Conservation (phyloP, 2,113 vertebrate genomes). For the Delphinapterus leucas region DNA sequence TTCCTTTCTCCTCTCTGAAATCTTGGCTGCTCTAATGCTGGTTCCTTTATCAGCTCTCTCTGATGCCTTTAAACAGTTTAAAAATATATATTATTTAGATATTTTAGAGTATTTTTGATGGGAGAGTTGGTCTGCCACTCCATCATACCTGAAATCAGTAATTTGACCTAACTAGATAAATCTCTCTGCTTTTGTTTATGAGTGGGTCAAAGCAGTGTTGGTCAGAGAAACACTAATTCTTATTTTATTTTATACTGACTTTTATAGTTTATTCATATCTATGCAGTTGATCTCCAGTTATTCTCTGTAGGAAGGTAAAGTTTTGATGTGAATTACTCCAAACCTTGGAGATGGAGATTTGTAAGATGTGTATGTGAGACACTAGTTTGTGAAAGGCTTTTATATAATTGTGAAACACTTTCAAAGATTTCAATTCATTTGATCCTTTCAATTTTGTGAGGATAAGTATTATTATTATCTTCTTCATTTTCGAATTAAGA, state of each 20-base stretch:
- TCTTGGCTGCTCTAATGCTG: neutral
- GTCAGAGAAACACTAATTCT: neutral
- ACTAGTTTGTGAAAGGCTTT: conserved; percentile 39
- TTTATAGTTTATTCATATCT: neutral
- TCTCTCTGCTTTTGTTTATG: neutral
- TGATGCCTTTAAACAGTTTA: conserved; percentile 17
- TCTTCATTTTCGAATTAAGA: conserved; percentile 1
- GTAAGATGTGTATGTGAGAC: neutral
- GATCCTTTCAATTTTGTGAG: neutral
- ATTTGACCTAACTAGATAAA: neutral
- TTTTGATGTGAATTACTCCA: conserved; percentile 13
- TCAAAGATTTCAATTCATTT: conserved; percentile 33
- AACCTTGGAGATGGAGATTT: neutral
- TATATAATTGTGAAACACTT: neutral
- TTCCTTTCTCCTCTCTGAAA: neutral
- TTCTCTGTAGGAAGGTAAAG: neutral
- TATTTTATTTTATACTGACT: neutral
- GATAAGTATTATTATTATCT: neutral
- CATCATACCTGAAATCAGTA: neutral
- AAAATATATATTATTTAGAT: neutral
- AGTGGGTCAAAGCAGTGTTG: neutral
- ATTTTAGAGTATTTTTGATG: neutral
- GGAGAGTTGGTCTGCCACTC: neutral
- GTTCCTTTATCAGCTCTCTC: neutral
- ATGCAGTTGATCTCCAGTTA: neutral